A percentile compares a stretch with the other conserved stretches of the same genome.
Evolutionary conservation across 2,888 invertebrate species (phyloP).

Genomic region (Hybos culiciformis): DNA sequence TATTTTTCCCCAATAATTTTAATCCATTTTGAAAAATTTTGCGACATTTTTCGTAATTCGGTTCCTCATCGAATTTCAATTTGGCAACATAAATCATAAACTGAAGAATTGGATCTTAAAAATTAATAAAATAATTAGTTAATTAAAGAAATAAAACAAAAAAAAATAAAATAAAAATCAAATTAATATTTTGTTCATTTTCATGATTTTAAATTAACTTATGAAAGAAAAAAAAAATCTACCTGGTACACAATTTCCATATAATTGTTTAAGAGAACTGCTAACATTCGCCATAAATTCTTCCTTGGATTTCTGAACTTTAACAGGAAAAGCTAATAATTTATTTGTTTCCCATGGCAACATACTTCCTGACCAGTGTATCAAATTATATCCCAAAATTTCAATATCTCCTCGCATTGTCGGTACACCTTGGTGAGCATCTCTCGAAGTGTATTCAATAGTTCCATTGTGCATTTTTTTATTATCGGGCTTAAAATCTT

Average conservation of each 20-base stretch:
- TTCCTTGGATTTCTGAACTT: conserved; percentile 56
- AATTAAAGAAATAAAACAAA: conserved; percentile 2
- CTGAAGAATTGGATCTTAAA: conserved; percentile 46
- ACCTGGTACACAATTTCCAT: conserved; percentile 35
- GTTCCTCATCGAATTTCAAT: conserved; percentile 53
- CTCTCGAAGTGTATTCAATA: conserved; percentile 88
- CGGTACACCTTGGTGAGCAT: conserved; percentile 83
- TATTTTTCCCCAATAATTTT: conserved; percentile 43
- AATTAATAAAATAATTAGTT: conserved; percentile 7
- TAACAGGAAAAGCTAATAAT: conserved; percentile 41
- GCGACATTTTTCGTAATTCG: conserved; percentile 60
- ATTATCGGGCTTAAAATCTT: conserved; percentile 75
- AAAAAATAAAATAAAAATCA: not conserved
- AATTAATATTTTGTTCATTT: not conserved
- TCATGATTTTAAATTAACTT: conserved; percentile 6
- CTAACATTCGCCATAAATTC: conserved; percentile 44
- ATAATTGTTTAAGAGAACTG: conserved; percentile 22
- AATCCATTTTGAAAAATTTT: conserved; percentile 51
- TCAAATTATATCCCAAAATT: conserved; percentile 82
- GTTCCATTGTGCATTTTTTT: conserved; percentile 94
- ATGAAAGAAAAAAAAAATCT: conserved; percentile 14
- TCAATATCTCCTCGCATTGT: conserved; percentile 89
- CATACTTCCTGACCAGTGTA: conserved; percentile 75
- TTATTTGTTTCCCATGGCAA: conserved; percentile 71
- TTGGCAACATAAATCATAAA: conserved; percentile 54